These are phyloP conservation scores for Punctoribates punctum DNA, from an alignment of 2,888 invertebrate species.

Conservation along the genomic window DNA sequence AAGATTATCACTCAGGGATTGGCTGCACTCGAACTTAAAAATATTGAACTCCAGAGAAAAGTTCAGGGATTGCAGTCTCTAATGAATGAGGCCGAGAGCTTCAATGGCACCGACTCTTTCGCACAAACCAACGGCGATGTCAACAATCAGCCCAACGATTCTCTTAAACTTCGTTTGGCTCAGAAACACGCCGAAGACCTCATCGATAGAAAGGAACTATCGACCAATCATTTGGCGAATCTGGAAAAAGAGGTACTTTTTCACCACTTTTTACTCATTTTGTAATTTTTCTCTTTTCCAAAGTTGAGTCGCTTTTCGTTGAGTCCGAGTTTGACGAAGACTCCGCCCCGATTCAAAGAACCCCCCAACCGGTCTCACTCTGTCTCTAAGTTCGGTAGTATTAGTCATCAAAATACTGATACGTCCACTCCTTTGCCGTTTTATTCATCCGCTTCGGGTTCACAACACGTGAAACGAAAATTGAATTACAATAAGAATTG, in stretches of 20 bases:
- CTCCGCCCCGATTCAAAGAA: conserved; percentile 10
- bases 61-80: conserved; percentile 39
- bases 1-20: conserved; percentile 38
- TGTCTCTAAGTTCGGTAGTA: not conserved
- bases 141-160: not conserved
- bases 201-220: conserved; percentile 4
- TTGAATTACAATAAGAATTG: conserved; percentile 4
- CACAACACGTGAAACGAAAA: conserved; percentile 2
- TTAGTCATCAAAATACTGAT: not conserved
- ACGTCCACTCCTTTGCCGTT: conserved; percentile 5
- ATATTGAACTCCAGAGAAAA: conserved; percentile 40
- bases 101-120: not conserved
- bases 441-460: conserved; percentile 1
- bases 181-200: conserved; percentile 39
- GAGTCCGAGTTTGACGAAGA: conserved; percentile 5
- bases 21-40: conserved; percentile 38
- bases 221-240: not conserved
- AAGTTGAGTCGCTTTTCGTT: conserved; percentile 16
- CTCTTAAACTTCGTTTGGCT: conserved; percentile 15
- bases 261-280: not conserved
- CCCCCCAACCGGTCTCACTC: not conserved
- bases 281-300: not conserved
- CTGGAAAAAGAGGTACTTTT: conserved; percentile 12
- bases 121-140: not conserved
- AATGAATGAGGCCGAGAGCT: conserved; percentile 35